Conservation (phyloP, 64 coral and sea anemone species). For the Platygyra sinensis region DNA sequence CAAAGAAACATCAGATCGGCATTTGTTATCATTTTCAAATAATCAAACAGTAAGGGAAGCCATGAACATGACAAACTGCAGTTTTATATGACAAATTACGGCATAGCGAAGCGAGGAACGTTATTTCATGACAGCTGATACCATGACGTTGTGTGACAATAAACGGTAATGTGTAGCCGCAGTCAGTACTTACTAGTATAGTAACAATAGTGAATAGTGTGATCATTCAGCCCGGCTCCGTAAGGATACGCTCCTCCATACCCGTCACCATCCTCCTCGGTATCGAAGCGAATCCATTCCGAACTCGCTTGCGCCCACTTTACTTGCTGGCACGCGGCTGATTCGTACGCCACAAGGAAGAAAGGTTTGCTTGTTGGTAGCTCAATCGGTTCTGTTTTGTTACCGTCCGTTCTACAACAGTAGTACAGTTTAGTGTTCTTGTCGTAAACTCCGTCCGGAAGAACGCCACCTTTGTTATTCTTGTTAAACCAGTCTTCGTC, state of each 20-base stretch:
- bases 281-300: slow-evolving; percentile 54
- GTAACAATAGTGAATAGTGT: slow-evolving; percentile 61
- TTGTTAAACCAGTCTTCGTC: slow-evolving; percentile 45
- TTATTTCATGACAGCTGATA: too few relatives aligned
- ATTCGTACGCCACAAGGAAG: slow-evolving; percentile 57
- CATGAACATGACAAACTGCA: too few relatives aligned
- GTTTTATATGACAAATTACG: too few relatives aligned
- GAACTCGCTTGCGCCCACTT: slow-evolving; percentile 31
- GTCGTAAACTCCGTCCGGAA: slow-evolving; percentile 57
- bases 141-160: too few relatives aligned
- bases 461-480: slow-evolving; percentile 34
- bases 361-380: slow-evolving; percentile 66
- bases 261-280: slow-evolving; percentile 16
- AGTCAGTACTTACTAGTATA: slow-evolving; percentile 37
- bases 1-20: too few relatives aligned
- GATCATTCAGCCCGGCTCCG: not conserved
- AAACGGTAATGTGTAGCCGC: too few relatives aligned
- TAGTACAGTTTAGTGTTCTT: slow-evolving; percentile 51
- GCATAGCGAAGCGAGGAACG: too few relatives aligned
- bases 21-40: too few relatives aligned
- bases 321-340: slow-evolving; percentile 55
- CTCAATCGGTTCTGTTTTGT: slow-evolving; percentile 40
- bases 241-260: slow-evolving; percentile 30
- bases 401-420: slow-evolving; percentile 45
- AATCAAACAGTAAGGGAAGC: too few relatives aligned